Percentiles rank a stretch among this genome's conserved stretches.
phyloP scores from a whole-genome alignment of 2,888 invertebrate species.

The Sthenelais limicola region DNA sequence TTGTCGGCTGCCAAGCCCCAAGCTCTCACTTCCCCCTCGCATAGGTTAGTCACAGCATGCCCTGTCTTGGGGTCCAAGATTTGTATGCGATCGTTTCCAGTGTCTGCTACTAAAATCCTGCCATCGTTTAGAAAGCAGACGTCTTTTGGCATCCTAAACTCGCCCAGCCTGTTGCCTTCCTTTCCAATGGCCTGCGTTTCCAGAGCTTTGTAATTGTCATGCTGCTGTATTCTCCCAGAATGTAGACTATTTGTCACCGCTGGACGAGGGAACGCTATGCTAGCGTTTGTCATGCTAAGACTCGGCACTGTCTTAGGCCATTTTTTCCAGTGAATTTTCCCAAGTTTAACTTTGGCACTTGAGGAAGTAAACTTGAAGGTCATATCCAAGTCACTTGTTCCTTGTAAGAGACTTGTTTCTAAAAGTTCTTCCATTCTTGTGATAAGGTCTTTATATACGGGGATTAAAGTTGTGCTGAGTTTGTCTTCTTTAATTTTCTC shows the following conservation, averaged over 20 bases:
- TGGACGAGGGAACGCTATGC: background rate
- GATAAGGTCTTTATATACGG: conserved; percentile 28
- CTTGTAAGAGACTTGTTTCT: conserved; percentile 14
- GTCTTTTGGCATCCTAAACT: conserved; percentile 35
- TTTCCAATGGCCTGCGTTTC: background rate
- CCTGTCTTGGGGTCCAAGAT: conserved; percentile 30
- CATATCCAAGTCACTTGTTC: background rate
- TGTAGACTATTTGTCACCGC: too few species aligned
- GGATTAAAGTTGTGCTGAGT: background rate
- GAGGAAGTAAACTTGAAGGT: conserved; percentile 30
- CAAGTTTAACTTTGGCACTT: conserved; percentile 17
- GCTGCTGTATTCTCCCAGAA: too few species aligned
- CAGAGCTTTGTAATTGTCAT: too few species aligned
- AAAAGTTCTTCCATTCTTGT: conserved; percentile 19
- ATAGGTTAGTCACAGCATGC: background rate
- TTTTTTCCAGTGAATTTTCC: conserved; percentile 2
- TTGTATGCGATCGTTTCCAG: conserved; percentile 31
- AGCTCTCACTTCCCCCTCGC: conserved; percentile 11
- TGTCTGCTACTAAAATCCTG: conserved; percentile 27
- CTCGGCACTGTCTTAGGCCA: background rate
- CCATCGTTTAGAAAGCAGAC: conserved; percentile 26
- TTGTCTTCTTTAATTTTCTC: background rate
- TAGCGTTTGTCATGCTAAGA: background rate
- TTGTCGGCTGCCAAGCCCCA: conserved; percentile 32
- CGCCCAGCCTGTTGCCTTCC: conserved; percentile 7